A percentile compares a stretch with the other conserved stretches of the same genome.
Evolutionary conservation across 2,113 vertebrate species (phyloP).

Genomic region (Orientallactaga bullata): DNA sequence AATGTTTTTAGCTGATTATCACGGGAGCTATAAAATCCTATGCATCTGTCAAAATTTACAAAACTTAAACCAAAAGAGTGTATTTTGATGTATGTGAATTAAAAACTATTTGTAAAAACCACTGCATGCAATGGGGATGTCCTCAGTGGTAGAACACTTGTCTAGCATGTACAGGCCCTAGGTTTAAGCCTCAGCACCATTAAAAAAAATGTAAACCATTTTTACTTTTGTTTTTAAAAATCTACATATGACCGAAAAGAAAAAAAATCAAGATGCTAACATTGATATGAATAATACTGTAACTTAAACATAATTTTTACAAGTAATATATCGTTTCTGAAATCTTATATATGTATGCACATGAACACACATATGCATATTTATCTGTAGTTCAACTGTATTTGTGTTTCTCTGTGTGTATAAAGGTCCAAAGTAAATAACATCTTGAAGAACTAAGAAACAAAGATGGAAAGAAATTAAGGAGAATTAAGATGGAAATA

Average conservation of each 20-base stretch:
- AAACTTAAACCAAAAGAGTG: neutral
- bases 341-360: neutral
- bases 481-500: neutral
- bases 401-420: neutral
- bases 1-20: neutral
- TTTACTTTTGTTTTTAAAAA: neutral
- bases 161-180: too few relatives aligned
- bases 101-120: neutral
- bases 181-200: too few relatives aligned
- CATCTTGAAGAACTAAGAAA: slow-evolving; percentile 24
- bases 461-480: slow-evolving; percentile 39
- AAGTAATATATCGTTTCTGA: neutral
- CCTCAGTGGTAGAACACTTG: too few relatives aligned
- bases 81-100: neutral
- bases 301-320: slow-evolving; percentile 29
- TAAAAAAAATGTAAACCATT: neutral
- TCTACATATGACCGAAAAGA: neutral
- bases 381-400: neutral
- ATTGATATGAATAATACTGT: slow-evolving; percentile 18
- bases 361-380: neutral
- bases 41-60: neutral
- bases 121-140: neutral
- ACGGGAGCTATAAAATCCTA: neutral
- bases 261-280: slow-evolving; percentile 33
- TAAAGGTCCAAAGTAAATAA: slow-evolving; percentile 43